Base-by-base conservation (phyloP, 2,797 vertebrate genomes). In the Chaetophractus vellerosus region DNA sequence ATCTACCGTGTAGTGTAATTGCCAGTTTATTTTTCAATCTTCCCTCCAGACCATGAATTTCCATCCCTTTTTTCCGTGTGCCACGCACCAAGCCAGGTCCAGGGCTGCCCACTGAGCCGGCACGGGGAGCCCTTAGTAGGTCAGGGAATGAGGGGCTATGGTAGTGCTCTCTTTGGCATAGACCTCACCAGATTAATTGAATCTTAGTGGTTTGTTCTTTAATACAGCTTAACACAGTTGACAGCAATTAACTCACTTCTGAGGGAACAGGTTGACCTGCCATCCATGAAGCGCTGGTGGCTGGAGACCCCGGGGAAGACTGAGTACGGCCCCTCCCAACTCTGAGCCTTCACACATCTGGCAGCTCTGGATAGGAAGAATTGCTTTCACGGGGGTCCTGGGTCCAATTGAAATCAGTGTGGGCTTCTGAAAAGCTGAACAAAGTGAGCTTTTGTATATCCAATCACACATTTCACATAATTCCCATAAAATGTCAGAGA, bases 401-500 rank as follows among this genome's bases (percentile, higher is more conserved):
- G 15, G 33, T 78, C 69, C 26, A 0, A 0, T 3, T 41, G 59
- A 41, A 75, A 36, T 28, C 33, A 18, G 55, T 50, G 68, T 9
- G 5, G 9, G 31, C 57, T 84, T 91, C 48, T 81, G 87, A 33
- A 52, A 85, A 87, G 36, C 61, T 31, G 75, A 61, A n/a, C 79
- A 45, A 38, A 80, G 28, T 9, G 28, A 64, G 45, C 45, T 63
- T 93, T 59, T 59, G 5, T 41, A 6, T 36, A 14, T 78, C 86
- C 31, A 36, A 59, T 76, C 63, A 16, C 5, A 0, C 26, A 48
- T n/a, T 92, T 72, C n/a, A 38, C 23, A 1, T 55, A 24, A 57
- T 83, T 79, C 21, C 61, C 84, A 78, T 48, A 71, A 52, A 69
- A 64, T 24, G 14, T 89, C 83, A 78, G 72, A 79, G 52, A 24